A percentile compares a stretch with the other conserved stretches of the same genome.
Evolutionary conservation across 2,888 invertebrate genomes (phyloP).

Genomic region (Ophioninae sp.): DNA sequence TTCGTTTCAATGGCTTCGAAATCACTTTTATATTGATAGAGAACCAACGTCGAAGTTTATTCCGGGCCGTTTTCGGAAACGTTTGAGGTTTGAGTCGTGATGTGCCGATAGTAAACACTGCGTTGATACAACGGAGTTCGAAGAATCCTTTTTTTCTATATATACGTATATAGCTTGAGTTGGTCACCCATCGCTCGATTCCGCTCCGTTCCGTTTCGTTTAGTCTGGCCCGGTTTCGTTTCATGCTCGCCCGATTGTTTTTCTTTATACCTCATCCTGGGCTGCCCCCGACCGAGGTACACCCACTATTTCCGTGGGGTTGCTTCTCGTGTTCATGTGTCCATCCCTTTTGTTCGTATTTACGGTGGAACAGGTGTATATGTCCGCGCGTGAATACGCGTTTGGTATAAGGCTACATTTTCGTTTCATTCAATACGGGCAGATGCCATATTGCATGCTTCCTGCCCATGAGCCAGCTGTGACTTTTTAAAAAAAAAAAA

Average conservation of each 20-base stretch:
- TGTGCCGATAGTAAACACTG: neutral
- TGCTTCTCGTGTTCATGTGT: constrained; percentile 29
- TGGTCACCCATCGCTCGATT: constrained; percentile 58
- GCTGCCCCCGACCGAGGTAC: constrained; percentile 61
- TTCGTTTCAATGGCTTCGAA: neutral
- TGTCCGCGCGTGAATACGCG: neutral
- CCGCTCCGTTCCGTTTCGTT: constrained; percentile 69
- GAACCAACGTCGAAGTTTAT: neutral
- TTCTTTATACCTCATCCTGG: constrained; percentile 48
- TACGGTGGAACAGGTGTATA: constrained; percentile 31
- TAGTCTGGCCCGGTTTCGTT: constrained; percentile 69
- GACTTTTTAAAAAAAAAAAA: constrained; percentile 22
- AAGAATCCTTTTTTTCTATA: neutral
- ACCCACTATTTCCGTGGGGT: constrained; percentile 73
- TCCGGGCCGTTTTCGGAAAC: neutral
- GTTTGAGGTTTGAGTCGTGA: neutral
- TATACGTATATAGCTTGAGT: neutral
- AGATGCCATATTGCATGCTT: constrained; percentile 48
- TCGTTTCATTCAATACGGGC: constrained; percentile 43
- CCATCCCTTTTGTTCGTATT: constrained; percentile 24
- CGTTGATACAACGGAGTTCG: neutral
- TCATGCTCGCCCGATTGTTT: constrained; percentile 72
- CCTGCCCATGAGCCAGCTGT: constrained; percentile 55
- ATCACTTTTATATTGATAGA: neutral
- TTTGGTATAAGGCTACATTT: constrained; percentile 37